Evolutionary conservation across 2,113 vertebrate genomes (phyloP), one percentile per base, ranked within the genome.

Genomic region (Sebastes fasciatus): DNA sequence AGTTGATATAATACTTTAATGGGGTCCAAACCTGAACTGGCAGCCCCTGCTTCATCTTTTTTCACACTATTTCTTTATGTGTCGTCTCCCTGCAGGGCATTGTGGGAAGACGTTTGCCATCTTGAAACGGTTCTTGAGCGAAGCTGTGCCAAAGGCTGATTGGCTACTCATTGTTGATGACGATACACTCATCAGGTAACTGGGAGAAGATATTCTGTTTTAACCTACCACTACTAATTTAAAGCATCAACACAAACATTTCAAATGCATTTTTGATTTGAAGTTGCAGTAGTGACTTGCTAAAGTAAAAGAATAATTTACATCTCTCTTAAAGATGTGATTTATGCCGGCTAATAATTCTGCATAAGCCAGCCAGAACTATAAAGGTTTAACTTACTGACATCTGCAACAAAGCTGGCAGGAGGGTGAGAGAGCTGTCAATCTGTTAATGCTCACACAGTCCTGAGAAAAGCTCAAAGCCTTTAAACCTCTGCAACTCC

Each of bases 41-140:
- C 34, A 34, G 34, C 34, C 34, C 34, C 46, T 40, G 8, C 10
- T 26, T 65, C 23, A 45, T 16, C 5, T n/a, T 69, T 69, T 76
- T 8, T 57, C 7, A 42, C 23, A 21, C 8, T 42, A 8, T 34
- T 52, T 55, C 4, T 77, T 46, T 64, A 5, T 17, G 3, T 83
- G n/a, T 57, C 45, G 3, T 80, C 40, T 78, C 13, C 21, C 40
- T 48, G 9, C 82, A 98, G 97, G 98, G 84, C 98, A 99, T 70
- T 99, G 97, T 95, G 97, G 96, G 55, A 99, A 99, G 93, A 98
- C 97, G 0, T 98, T 98, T 95, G 97, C 97, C 72, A 98, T 99
- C 92, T 93, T 98, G 93, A 95, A 95, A 87, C 96, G 95, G 77
- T 98, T 98, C 94, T 78, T 96, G 61, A 97, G 96, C 81, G 80